Base-by-base conservation (phyloP, 2,113 vertebrate species). In the Sitta europaea region DNA sequence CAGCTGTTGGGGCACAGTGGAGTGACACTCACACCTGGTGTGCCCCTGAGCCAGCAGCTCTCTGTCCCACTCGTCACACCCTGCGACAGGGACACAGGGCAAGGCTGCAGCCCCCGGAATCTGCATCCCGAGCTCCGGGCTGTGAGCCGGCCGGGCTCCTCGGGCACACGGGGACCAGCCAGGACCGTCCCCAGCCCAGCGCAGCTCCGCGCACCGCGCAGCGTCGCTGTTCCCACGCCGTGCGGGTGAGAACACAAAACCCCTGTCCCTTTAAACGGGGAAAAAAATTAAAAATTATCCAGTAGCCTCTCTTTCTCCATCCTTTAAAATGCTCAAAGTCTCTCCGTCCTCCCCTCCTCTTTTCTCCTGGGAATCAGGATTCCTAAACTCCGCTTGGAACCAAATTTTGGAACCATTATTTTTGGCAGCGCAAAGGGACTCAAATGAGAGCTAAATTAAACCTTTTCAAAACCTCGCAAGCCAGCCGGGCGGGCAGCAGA, bases 391-490 rank as follows among this genome's bases (percentile, higher is more conserved):
- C 5, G 23, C 78, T 96, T 95, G 93, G 93, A 96, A 96, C 68
- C 85, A 71, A 93, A 90, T 95, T 71, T 86, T 45, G 43, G 43
- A 45, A 45, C 19, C 80, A 92, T 92, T 83, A 81, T 94, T 97
- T 95, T 94, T 95, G 97, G 95, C 94, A 91, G 87, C 1, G 24
- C 35, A 15, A 59, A 76, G 72, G 51, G 82, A 84, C 92, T 92
- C 84, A 86, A 94, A 91, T 72, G 79, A 95, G 92, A 92, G 87
- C 94, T 95, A 96, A 94, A 94, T 95, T 94, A 90, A 96, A 95
- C 78, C 90, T 95, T 96, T 94, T 92, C 88, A 94, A 70, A 95
- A 62, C 71, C 65, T 93, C 91, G 84, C 86, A 33, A 74, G 94
- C 74, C 86, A 87, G 94, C 35, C 79, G 74, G 51, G 68, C 79